Evolutionary conservation across 2,888 invertebrate species (phyloP).

Genomic region (Drosophila aldrichi): DNA sequence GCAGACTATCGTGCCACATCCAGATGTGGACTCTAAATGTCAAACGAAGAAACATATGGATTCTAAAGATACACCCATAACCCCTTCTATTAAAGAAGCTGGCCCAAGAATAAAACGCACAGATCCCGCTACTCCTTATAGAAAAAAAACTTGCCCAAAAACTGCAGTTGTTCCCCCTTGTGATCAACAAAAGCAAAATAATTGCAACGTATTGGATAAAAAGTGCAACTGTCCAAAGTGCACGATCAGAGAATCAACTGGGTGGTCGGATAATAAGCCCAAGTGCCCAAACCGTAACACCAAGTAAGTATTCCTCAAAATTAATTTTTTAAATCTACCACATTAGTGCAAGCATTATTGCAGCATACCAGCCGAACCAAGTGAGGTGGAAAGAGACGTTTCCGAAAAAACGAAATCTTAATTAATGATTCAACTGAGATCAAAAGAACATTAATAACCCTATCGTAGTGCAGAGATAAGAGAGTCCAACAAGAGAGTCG

Average conservation of each 20-base stretch:
- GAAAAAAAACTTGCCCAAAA: slow-evolving; percentile 12
- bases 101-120: not conserved
- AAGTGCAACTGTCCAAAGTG: slow-evolving; percentile 35
- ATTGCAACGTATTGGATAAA: not conserved
- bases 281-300: slow-evolving; percentile 23
- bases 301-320: not conserved
- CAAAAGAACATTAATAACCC: not conserved
- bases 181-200: not conserved
- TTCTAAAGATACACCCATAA: slow-evolving; percentile 8
- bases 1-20: slow-evolving; percentile 15
- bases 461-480: not conserved
- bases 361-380: not conserved
- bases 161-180: not conserved
- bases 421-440: not conserved
- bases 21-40: slow-evolving; percentile 11
- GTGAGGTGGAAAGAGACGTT: not conserved
- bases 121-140: slow-evolving; percentile 16
- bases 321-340: too few relatives aligned
- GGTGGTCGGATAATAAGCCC: slow-evolving; percentile 44
- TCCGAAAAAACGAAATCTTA: not conserved
- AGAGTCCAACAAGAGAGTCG: not conserved
- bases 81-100: not conserved
- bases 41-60: not conserved
- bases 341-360: not conserved
- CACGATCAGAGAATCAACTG: slow-evolving; percentile 30